A percentile compares a stretch with the other conserved stretches of the same genome.
Conservation (phyloP, 2,888 invertebrate species). For the Ochropacha duplaris region DNA sequence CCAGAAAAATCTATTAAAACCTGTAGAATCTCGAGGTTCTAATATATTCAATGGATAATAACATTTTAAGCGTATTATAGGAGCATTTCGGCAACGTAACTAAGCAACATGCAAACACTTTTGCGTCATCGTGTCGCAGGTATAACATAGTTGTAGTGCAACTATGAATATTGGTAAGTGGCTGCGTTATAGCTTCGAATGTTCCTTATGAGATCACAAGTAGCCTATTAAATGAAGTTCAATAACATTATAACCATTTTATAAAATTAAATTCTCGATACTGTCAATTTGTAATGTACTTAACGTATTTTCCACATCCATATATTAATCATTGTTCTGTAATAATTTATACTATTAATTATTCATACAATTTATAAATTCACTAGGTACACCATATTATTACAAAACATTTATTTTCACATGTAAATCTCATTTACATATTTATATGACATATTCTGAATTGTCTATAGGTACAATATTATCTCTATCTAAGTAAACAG, state of each 20-base stretch:
- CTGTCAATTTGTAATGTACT: neutral
- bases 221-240: neutral
- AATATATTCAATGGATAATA: no score
- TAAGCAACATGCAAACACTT: no score
- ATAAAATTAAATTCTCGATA: no score
- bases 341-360: constrained; percentile 14
- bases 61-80: no score
- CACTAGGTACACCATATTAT: constrained; percentile 20
- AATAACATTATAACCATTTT: neutral
- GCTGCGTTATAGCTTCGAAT: neutral
- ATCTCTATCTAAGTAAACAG: constrained; percentile 46
- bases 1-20: no score
- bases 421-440: constrained; percentile 21
- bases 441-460: constrained; percentile 6
- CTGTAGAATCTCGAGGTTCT: no score
- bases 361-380: constrained; percentile 22
- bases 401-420: constrained; percentile 34
- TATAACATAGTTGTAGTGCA: no score
- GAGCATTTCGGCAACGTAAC: no score
- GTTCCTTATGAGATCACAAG: neutral
- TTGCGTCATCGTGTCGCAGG: no score
- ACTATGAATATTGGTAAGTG: no score
- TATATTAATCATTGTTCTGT: neutral
- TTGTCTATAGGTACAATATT: constrained; percentile 13
- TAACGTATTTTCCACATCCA: neutral